Percentiles rank a stretch among this genome's conserved stretches.
phyloP scores from a whole-genome alignment of 2,888 invertebrate genomes.

The Zootermopsis nevadensis region DNA sequence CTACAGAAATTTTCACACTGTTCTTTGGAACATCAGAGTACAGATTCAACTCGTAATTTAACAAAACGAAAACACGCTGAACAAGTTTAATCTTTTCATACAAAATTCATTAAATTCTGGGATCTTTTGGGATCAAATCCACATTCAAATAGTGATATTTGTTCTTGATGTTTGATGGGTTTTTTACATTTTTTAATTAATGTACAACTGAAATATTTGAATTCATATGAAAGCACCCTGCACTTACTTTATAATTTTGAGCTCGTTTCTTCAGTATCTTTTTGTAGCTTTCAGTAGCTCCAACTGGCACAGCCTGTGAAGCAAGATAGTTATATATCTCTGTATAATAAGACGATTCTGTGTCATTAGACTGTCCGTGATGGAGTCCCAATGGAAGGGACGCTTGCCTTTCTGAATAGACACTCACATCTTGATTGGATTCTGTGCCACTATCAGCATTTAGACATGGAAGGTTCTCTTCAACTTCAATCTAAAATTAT shows the following conservation, averaged over 20 bases:
- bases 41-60: no score
- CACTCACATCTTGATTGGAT: not conserved
- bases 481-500: conserved; percentile 17
- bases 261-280: conserved; percentile 54
- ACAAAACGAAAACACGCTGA: no score
- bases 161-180: no score
- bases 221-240: not conserved
- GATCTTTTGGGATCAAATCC: no score
- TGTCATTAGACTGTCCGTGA: not conserved
- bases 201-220: no score
- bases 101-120: no score
- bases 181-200: no score
- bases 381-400: not conserved
- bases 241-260: conserved; percentile 54
- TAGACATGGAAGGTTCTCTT: not conserved
- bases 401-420: not conserved
- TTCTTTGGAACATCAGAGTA: no score
- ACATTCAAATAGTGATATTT: no score
- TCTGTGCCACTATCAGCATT: not conserved
- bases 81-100: no score
- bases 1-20: no score
- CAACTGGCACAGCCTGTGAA: conserved; percentile 52
- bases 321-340: conserved; percentile 55
- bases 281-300: conserved; percentile 52
- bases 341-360: conserved; percentile 52